These are phyloP conservation scores for Motacilla tschutschensis DNA, from an alignment of 2,113 vertebrate species.

Conservation along the genomic window DNA sequence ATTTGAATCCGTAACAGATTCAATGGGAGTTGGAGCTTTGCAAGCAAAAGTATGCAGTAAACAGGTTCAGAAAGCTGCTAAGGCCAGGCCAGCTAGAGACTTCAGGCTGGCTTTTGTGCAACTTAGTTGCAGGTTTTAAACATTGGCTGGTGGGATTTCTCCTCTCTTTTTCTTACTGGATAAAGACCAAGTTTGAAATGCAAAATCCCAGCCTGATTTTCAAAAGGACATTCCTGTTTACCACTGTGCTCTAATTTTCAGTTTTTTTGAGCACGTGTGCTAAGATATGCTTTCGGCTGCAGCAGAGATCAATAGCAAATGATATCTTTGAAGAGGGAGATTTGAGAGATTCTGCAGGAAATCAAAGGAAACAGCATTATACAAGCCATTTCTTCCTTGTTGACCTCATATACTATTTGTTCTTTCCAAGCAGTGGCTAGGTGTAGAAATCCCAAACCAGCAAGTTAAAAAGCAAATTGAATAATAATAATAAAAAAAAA, in stretches of 20 bases:
- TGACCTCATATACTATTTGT: not conserved
- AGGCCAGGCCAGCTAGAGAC: not conserved
- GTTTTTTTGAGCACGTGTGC: not conserved
- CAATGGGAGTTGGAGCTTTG: not conserved
- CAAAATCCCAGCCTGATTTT: not conserved
- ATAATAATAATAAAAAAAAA: not conserved
- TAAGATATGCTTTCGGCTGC: not conserved
- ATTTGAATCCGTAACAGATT: not conserved
- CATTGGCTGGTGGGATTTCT: not conserved
- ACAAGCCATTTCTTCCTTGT: not conserved
- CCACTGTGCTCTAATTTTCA: not conserved
- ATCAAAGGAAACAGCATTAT: constrained; percentile 23
- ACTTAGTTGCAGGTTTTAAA: not conserved
- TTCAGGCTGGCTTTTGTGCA: not conserved
- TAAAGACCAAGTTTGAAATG: not conserved
- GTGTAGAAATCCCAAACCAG: not conserved
- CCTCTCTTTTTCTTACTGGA: not conserved
- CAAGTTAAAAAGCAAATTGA: not conserved
- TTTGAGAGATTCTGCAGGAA: constrained; percentile 47
- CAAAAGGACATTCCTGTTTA: not conserved
- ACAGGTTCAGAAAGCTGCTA: not conserved
- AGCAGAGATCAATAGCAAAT: constrained; percentile 39
- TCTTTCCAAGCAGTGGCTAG: not conserved
- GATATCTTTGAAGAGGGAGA: constrained; percentile 17
- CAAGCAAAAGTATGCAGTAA: not conserved